phyloP scores from a whole-genome alignment of 2,888 invertebrate species.

The Platynereis dumerilii region DNA sequence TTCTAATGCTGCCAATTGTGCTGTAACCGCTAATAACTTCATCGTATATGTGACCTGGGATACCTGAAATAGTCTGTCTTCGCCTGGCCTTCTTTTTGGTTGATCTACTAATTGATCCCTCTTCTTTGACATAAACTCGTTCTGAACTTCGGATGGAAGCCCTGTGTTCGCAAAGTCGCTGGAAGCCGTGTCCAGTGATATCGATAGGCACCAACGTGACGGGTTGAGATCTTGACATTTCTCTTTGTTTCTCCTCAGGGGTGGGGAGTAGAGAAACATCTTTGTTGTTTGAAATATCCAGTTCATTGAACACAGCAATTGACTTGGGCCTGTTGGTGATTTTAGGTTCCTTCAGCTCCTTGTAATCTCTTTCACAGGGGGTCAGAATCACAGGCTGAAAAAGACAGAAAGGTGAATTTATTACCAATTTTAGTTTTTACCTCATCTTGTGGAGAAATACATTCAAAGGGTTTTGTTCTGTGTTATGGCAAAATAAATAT shows the following conservation, averaged over 20 bases:
- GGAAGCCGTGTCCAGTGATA: conserved; percentile 85
- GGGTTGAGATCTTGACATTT: conserved; percentile 64
- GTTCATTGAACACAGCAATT: conserved; percentile 12
- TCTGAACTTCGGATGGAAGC: conserved; percentile 74
- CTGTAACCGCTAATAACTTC: conserved; percentile 19
- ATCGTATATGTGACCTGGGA: conserved; percentile 36
- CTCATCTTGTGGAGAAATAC: not conserved
- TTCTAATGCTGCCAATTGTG: conserved; percentile 14
- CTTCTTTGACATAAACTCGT: conserved; percentile 31
- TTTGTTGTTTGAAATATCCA: conserved; percentile 8
- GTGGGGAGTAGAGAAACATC: conserved; percentile 20
- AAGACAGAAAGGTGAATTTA: not conserved
- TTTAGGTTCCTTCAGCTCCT: conserved; percentile 5
- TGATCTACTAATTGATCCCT: conserved; percentile 14
- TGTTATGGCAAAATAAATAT: not conserved
- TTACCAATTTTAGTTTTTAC: not conserved
- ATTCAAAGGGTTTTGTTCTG: not conserved
- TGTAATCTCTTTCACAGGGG: conserved; percentile 12
- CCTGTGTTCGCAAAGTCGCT: conserved; percentile 85
- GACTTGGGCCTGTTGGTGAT: conserved; percentile 9
- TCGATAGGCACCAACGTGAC: conserved; percentile 89
- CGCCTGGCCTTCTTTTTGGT: conserved; percentile 43
- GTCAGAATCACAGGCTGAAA: conserved; percentile 14
- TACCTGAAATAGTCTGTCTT: conserved; percentile 50
- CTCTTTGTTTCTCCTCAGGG: conserved; percentile 23